Percentiles rank a stretch among this genome's conserved stretches.
phyloP scores from a whole-genome alignment of 2,888 invertebrate species.

The Teleogryllus oceanicus region DNA sequence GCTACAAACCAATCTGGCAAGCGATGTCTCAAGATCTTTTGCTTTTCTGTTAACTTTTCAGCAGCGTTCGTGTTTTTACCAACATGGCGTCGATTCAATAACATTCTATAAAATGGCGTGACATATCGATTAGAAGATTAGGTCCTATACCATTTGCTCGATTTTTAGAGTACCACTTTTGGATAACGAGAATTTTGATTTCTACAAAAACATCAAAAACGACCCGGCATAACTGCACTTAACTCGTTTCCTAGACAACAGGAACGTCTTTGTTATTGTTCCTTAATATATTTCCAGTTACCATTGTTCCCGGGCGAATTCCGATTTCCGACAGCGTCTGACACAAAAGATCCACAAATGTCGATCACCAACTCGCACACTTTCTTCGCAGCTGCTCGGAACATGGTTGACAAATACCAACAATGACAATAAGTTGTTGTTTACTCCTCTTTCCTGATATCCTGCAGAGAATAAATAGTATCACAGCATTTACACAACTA shows the following conservation, averaged over 20 bases:
- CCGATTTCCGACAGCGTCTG: background rate
- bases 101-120: background rate
- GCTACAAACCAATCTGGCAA: background rate
- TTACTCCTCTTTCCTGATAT: too few relatives aligned
- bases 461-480: too few relatives aligned
- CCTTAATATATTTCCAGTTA: background rate
- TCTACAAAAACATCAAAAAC: background rate
- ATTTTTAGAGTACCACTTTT: background rate
- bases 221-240: background rate
- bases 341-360: slow-evolving; percentile 1
- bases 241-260: slow-evolving; percentile 10
- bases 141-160: background rate
- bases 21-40: background rate
- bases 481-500: too few relatives aligned
- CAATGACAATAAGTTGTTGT: background rate
- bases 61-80: background rate
- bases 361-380: background rate
- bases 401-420: background rate
- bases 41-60: background rate
- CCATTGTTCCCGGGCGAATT: background rate
- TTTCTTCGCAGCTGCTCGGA: background rate
- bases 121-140: background rate
- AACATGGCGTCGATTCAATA: background rate
- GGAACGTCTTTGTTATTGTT: background rate
- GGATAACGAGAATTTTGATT: background rate